Evolutionary conservation across 2,888 invertebrate genomes (phyloP), one percentile per base, ranked within the genome.

Genomic region (Physocephala rufipes): DNA sequence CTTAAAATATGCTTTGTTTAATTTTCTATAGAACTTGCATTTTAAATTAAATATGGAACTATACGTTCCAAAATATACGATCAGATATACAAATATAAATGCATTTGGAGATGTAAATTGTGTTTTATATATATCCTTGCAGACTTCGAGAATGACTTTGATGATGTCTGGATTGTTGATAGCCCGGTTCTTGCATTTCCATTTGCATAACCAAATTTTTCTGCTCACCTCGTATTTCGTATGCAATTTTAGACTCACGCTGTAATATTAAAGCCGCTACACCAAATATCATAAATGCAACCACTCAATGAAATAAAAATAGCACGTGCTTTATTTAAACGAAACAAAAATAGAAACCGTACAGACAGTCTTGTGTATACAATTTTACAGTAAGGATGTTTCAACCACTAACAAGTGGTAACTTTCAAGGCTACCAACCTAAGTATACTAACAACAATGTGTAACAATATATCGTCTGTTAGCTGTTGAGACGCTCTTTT

Each of bases 181-280:
- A 86, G 63, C 85, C 84, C 74, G 91, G 90, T 86, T 93, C 89
- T 76, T 90, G 91, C 86, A 86, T 86, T 80, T 95, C 93, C 95
- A 95, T 95, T 84, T 95, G 95, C 87, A 92, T 93, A 2, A 95
- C 94, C n/a, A 95, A 88, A 87, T 94, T 95, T 81, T 91, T 92
- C 55, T 93, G 93, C 85, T 94, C 92, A 62, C 90, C 89, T 55
- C 94, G 90, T 71, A 91, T 84, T 79, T 92, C 92, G 78, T 93
- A 94, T 43, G 93, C 89, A 75, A 90, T 89, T 67, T 89, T 88
- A 0, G 93, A 89, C 79, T 95, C 95, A 75, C 92, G 88, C 80
- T 92, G 93, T 36, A 95, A 82, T 55, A 91, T 88, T 58, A 91
- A 86, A 1, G 92, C 90, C 12, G 93, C 93, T 68, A 92, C 82